phyloP scores from a whole-genome alignment of 2,888 invertebrate species.

The Fragum sueziense region DNA sequence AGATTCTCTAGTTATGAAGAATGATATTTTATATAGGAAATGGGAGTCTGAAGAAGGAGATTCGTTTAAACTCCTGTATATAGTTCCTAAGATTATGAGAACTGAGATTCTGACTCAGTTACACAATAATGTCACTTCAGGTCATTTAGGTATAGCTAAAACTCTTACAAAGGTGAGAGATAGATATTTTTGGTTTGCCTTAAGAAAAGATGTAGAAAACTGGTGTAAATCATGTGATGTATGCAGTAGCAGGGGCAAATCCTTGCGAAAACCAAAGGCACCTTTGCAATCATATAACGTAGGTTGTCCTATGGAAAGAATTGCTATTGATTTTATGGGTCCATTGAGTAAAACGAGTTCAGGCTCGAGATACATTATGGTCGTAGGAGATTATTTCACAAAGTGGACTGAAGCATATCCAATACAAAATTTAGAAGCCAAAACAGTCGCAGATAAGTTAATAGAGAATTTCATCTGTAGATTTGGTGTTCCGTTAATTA shows the following conservation, averaged over 20 bases:
- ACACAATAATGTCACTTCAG: constrained; percentile 15
- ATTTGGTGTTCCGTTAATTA: constrained; percentile 50
- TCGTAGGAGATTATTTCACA: constrained; percentile 56
- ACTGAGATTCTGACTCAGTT: constrained; percentile 9
- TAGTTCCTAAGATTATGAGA: constrained; percentile 14
- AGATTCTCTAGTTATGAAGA: constrained; percentile 31
- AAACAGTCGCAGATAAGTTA: constrained; percentile 43
- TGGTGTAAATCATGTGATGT: constrained; percentile 19
- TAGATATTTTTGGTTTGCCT: constrained; percentile 36
- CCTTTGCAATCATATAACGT: constrained; percentile 3
- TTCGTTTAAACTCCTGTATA: background rate
- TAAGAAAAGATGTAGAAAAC: constrained; percentile 29
- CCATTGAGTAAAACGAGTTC: constrained; percentile 29
- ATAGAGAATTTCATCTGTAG: constrained; percentile 38
- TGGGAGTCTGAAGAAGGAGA: constrained; percentile 3
- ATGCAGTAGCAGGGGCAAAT: background rate
- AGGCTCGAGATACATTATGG: constrained; percentile 46
- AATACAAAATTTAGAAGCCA: constrained; percentile 52
- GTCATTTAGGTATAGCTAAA: constrained; percentile 36
- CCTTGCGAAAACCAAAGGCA: background rate
- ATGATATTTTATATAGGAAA: constrained; percentile 35
- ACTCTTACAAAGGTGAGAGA: constrained; percentile 25
- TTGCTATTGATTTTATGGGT: constrained; percentile 49
- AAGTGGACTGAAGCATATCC: constrained; percentile 51
- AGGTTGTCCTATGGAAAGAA: constrained; percentile 31